Base-by-base conservation (phyloP, 2,888 invertebrate species). In the Antheraea yamamai region DNA sequence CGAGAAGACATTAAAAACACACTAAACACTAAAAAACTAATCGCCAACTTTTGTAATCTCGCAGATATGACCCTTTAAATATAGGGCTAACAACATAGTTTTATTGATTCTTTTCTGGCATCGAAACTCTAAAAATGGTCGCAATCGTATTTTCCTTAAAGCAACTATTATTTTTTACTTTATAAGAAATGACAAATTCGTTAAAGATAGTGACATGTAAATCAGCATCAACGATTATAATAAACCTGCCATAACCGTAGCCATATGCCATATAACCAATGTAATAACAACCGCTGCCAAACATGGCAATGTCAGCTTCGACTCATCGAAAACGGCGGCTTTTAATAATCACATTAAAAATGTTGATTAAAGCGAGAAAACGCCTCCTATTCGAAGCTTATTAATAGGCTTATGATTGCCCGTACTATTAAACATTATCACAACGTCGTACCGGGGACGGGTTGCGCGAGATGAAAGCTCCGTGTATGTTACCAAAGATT, bases 341-440 rank as follows among this genome's bases (percentile, higher is more conserved):
- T 88, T 87, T 87, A 89, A 90, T 88, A 89, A 89, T 88, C 89
- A 87, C 88, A 91, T 91, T 91, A 88, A 89, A 89, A 88, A 90
- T 88, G 89, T 90, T 91, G 90, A 91, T 90, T 89, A 88, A 91
- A 88, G 86, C 85, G 87, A 86, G 84, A 86, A 88, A 87, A 89
- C 85, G 87, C 87, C 86, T 87, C 82, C 82, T 81, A 83, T 82
- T 81, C 83, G 81, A 81, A 81, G 81, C 84, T 88, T 88, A 90
- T 91, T 91, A 90, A 91, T 91, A 90, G 88, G 85, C 87, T 86
- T 87, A 88, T 89, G 90, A 91, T 91, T 90, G 88, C 89, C 79
- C 84, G 85, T 83, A 83, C 87, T 89, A 90, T 90, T 89, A 89
- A 88, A 88, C 86, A 85, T 87, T 88, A 91, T 89, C 89, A 89